These are phyloP conservation scores for Chrysopilus asiliformis DNA, from an alignment of 2,888 invertebrate species.

Conservation along the genomic window DNA sequence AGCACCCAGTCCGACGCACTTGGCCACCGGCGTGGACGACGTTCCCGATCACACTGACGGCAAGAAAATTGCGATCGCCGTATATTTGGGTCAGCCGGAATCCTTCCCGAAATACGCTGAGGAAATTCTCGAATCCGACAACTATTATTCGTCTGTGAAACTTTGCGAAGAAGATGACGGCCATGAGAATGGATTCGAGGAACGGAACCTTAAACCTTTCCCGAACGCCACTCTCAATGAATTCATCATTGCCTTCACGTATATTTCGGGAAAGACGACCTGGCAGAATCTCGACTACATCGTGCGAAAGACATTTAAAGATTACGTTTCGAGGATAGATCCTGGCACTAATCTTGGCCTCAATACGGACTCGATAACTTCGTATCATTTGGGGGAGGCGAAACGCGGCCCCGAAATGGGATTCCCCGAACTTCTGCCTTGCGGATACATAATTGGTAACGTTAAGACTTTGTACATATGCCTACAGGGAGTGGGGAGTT, in stretches of 20 bases:
- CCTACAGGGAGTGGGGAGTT: conserved; percentile 67
- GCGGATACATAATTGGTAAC: conserved; percentile 84
- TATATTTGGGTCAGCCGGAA: conserved; percentile 73
- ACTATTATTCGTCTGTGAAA: conserved; percentile 44
- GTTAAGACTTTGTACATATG: conserved; percentile 80
- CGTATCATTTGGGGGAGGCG: conserved; percentile 87
- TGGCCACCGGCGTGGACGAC: conserved; percentile 40
- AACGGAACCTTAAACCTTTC: conserved; percentile 39
- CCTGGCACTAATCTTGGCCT: conserved; percentile 78
- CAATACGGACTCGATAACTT: conserved; percentile 76
- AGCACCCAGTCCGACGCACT: conserved; percentile 27
- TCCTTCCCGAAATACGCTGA: conserved; percentile 57
- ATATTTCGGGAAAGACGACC: conserved; percentile 82
- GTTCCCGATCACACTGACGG: conserved; percentile 63
- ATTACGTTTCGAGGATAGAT: conserved; percentile 85
- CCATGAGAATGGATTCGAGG: conserved; percentile 18
- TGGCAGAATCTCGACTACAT: conserved; percentile 92
- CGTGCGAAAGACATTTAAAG: conserved; percentile 84
- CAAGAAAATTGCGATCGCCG: conserved; percentile 75
- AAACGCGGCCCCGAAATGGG: conserved; percentile 66
- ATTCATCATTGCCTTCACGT: conserved; percentile 76
- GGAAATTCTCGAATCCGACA: conserved; percentile 50
- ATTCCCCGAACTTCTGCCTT: conserved; percentile 81
- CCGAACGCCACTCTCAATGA: conserved; percentile 50
- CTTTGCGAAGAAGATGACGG: conserved; percentile 8